Evolutionary conservation across 2,888 invertebrate species (phyloP), one percentile per base, ranked within the genome.

Genomic region (Sarcophaga carnaria): DNA sequence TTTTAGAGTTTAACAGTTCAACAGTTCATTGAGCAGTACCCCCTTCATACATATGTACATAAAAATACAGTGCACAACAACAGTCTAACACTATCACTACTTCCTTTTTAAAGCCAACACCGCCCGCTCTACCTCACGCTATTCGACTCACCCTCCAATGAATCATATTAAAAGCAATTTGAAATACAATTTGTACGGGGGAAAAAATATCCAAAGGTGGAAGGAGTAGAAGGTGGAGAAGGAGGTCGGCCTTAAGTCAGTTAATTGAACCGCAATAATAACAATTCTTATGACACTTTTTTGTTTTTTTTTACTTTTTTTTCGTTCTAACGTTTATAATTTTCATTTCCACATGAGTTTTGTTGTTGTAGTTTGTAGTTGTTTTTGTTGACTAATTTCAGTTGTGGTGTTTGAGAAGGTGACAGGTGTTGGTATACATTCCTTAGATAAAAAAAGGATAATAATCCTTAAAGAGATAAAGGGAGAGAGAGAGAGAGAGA

Each of bases 401-500:
- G 72, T 75, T 45, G 27, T 83, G 78, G 71, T 85, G 79, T 82
- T 79, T 87, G 85, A 80, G 87, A 88, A 88, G 87, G 85, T 82
- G 88, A 87, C 88, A 88, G 88, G 88, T 88, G 88, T 88, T 85
- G 83, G 74, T 78, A 84, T 76, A 84, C 80, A 84, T 84, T 83
- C 78, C 83, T 74, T 67, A 72, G 72, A 60, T 82, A 72, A 12
- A 27, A n/a, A 54, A 78, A 60, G 62, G 12, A 72, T 72, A 78
- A 54, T 17, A 64, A 74, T 54, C 12, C 54, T 22, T 12, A 78
- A 78, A 72, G 49, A 72, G 22, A 83, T 76, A 82, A 47, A 37
- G 20, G 49, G 66, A 37, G 37, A 27, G 27, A 27, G 0, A 8
- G 64, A 11, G 47, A 47, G 37, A 6, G 37, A 37, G 37, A 37